Evolutionary conservation across 1,140 invertebrate genomes (phyloP), one percentile per base, ranked within the genome.

Genomic region (Megalopta genalis): DNA sequence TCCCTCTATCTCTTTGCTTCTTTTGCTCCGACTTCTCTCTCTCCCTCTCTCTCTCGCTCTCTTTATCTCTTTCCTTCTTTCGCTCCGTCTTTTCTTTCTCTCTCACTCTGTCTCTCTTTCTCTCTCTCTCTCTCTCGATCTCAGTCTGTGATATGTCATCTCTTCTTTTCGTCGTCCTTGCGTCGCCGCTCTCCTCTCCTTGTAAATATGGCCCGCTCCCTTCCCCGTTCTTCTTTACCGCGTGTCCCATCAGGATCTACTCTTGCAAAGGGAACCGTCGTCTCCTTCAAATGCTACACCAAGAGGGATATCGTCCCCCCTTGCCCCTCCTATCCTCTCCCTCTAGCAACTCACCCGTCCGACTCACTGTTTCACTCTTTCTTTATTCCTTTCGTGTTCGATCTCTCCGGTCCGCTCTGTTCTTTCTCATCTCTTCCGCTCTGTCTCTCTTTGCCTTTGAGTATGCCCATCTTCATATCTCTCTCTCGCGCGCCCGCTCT

Each of bases 131-230:
- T 32, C 32, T 32, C 32, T 32, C 32, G 1, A 32, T 32, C 59
- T 59, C 37, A n/a, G 12, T 32, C 60, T 12, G 12, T 12, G 10
- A 10, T 60, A 12, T 52, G 16, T 62, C 60, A 14, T 62, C 60
- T 32, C 25, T 27, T 62, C 60, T 62, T 62, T 23, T 73, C 42
- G 52, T 84, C 27, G 42, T 62, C 68, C 32, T 49, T 62, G 54
- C 57, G 21, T 23, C 25, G 9, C 52, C n/a, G 52, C 86, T 83
- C 59, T 63, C 73, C 75, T 39, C 80, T 70, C 79, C 65, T 80
- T 84, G 86, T 80, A 87, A 88, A 88, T 88, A 88, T 84, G 83
- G 65, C 77, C 62, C 60, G 62, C 70, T 42, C 66, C 57, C 57
- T 25, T 59, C 57, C 42, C 42, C 42, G 42, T n/a, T 25, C 57